phyloP scores from a whole-genome alignment of 30 jellyfish, hydroid and myxozoan genomes.

The Hydra vulgaris region DNA sequence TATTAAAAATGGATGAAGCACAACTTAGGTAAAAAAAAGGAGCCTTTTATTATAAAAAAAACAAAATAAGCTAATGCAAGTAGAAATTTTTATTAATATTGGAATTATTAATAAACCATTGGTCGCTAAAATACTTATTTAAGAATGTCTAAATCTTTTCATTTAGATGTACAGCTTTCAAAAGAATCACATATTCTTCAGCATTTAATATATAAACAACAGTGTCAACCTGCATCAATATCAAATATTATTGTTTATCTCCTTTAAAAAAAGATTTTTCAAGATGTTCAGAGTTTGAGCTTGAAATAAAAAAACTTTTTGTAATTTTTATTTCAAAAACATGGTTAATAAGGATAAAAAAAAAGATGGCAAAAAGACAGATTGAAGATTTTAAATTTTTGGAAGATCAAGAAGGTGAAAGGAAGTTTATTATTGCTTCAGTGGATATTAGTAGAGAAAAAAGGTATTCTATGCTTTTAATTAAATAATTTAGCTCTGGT shows the following conservation, averaged over 20 bases:
- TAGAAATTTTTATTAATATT: too few relatives aligned
- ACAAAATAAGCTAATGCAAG: too few relatives aligned
- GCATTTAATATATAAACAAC: neutral
- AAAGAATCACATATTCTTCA: neutral
- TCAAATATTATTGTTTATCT: neutral
- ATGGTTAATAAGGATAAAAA: neutral
- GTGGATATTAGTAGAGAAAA: neutral
- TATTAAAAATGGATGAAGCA: too few relatives aligned
- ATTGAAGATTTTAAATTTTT: neutral
- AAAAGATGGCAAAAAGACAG: neutral
- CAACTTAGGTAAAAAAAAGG: too few relatives aligned
- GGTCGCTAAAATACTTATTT: too few relatives aligned
- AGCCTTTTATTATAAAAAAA: too few relatives aligned
- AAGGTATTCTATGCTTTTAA: neutral
- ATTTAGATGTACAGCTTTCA: neutral
- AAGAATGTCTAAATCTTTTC: too few relatives aligned
- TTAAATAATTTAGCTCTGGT: neutral
- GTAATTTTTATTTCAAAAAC: neutral
- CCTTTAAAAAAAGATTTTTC: neutral
- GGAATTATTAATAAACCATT: too few relatives aligned
- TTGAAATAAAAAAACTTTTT: neutral
- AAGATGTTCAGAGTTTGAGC: neutral
- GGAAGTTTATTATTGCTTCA: neutral
- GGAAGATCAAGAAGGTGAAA: neutral
- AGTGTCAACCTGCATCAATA: neutral